A percentile compares a stretch with the other conserved stretches of the same genome.
Evolutionary conservation across 37 sponge, comb jelly and placozoan genomes (phyloP).

Genomic region (Corticium candelabrum): DNA sequence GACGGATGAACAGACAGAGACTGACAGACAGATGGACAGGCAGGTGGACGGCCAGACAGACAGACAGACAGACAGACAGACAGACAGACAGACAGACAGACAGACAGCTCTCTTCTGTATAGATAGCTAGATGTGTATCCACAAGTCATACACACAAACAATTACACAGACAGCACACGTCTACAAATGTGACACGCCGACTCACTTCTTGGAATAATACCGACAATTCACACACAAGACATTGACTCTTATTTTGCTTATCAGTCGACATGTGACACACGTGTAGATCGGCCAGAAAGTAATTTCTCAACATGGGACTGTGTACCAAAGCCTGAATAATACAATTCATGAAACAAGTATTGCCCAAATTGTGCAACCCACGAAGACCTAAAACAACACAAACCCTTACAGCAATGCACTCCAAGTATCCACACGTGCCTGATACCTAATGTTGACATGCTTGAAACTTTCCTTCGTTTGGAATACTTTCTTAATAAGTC

Average conservation of each 20-base stretch:
- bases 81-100: no score
- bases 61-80: no score
- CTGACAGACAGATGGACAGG: no score
- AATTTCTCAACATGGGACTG: conserved; percentile 90
- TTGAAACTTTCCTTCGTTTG: conserved; percentile 51
- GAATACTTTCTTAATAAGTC: conserved; percentile 55
- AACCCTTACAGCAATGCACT: conserved; percentile 5
- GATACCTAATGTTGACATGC: conserved; percentile 53
- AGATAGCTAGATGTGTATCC: no score
- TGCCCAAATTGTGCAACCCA: conserved; percentile 92
- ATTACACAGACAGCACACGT: no score
- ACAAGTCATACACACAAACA: no score
- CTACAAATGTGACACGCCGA: background rate
- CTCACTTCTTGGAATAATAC: conserved; percentile 78
- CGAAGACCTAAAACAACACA: conserved; percentile 57
- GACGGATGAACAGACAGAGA: no score
- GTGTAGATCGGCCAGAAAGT: conserved; percentile 88
- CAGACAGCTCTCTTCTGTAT: no score
- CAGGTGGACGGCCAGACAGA: no score
- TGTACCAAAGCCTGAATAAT: conserved; percentile 89
- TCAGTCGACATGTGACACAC: conserved; percentile 30
- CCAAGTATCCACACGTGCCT: background rate
- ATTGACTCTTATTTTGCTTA: conserved; percentile 38
- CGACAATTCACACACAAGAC: conserved; percentile 90
- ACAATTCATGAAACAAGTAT: conserved; percentile 98